phyloP scores from a whole-genome alignment of 2,797 vertebrate genomes.

The Cuniculus paca region DNA sequence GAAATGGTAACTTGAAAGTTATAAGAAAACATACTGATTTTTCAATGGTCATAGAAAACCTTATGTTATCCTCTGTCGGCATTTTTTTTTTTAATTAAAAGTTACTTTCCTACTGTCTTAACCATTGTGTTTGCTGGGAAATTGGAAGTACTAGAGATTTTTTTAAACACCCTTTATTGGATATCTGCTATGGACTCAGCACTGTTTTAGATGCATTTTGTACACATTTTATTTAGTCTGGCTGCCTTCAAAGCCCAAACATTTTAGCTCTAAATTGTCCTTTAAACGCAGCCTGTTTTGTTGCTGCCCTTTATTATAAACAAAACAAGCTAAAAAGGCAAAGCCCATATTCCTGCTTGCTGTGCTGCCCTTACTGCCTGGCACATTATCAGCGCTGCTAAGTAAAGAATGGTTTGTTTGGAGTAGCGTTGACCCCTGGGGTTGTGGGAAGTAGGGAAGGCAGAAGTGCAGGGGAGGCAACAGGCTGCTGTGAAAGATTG shows the following conservation, averaged over 20 bases:
- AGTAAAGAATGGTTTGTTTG: background rate
- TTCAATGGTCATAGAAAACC: background rate
- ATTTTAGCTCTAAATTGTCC: slow-evolving; percentile 51
- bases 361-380: background rate
- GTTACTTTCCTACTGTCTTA: background rate
- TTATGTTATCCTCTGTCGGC: background rate
- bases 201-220: background rate
- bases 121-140: background rate
- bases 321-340: background rate
- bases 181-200: background rate
- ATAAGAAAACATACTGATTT: background rate
- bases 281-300: background rate
- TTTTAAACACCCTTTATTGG: background rate
- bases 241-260: background rate
- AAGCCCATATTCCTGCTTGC: background rate
- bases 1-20: background rate
- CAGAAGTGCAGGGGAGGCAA: too few relatives aligned
- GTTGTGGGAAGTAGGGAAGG: background rate
- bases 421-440: background rate
- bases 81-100: slow-evolving; percentile 4
- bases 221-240: background rate
- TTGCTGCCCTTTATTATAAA: background rate
- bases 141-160: background rate
- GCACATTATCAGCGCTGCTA: background rate
- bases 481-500: background rate